Conservation (phyloP, 2,113 vertebrate species). For the Ornithorhynchus anatinus region DNA sequence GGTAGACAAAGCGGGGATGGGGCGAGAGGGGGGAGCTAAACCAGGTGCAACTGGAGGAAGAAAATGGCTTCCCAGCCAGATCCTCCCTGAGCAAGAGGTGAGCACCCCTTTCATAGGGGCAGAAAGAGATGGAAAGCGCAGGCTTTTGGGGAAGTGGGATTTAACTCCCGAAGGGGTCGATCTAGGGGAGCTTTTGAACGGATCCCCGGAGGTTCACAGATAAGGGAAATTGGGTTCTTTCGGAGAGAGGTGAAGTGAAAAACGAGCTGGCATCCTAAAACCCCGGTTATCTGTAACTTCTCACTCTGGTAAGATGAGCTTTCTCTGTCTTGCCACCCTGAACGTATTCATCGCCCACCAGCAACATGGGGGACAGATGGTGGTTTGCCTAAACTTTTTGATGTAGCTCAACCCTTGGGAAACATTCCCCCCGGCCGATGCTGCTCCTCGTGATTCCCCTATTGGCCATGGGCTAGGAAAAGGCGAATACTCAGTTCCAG, state of each 20-base stretch:
- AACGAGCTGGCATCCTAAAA: neutral
- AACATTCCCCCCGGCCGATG: neutral
- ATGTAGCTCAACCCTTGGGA: neutral
- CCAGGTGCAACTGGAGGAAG: slow-evolving; percentile 4
- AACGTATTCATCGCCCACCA: too few relatives aligned
- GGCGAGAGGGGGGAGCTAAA: slow-evolving; percentile 4
- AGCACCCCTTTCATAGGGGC: slow-evolving; percentile 18
- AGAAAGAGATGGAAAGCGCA: neutral
- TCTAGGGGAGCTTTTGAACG: neutral
- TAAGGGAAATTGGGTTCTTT: slow-evolving; percentile 30
- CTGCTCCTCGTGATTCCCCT: neutral
- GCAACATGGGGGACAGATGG: slow-evolving; percentile 11
- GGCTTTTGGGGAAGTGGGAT: neutral
- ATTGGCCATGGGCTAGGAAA: neutral
- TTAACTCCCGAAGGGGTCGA: slow-evolving; percentile 16
- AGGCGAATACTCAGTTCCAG: too few relatives aligned
- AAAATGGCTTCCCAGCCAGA: slow-evolving; percentile 18
- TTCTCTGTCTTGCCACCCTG: slow-evolving; percentile 8
- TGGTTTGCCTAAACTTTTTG: slow-evolving; percentile 15
- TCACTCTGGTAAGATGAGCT: slow-evolving; percentile 9
- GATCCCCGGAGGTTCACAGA: slow-evolving; percentile 19
- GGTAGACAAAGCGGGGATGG: slow-evolving; percentile 3
- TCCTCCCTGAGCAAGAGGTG: slow-evolving; percentile 19
- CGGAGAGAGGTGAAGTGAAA: neutral
- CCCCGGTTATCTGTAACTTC: slow-evolving; percentile 14